Base-by-base conservation (phyloP, 2,888 invertebrate species). In the Brenthis hecate region DNA sequence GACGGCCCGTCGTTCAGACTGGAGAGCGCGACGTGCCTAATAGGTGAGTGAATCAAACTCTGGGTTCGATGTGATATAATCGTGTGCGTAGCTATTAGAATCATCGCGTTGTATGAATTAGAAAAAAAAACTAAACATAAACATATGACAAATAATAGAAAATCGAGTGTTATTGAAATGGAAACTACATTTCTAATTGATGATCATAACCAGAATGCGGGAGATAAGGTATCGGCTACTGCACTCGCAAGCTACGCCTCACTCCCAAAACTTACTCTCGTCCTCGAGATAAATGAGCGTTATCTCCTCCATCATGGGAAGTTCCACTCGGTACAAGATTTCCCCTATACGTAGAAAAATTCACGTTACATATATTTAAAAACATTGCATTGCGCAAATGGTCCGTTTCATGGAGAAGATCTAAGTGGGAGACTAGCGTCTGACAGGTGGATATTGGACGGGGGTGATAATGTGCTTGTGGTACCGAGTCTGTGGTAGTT, bases 261-360 rank as follows among this genome's bases (percentile, higher is more conserved):
- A 91, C 93, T 92, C 93, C 93, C 92, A 90, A 87, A 91, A 94
- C 94, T 95, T 94, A 94, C 94, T 94, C 94, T 95, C 95, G 96
- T 96, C 96, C 96, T 97, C 97, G 96, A 97, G 96, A 96, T 96
- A 97, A 94, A 97, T 96, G 95, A 97, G 96, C 93, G 97, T 97
- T 94, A 97, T 96, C 95, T 97, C 96, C 95, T 97, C 96, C 96
- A 96, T 96, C 95, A 96, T 96, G 94, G 96, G 96, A 94, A 97
- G 96, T 95, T 96, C 96, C 95, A 97, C 96, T 94, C 96, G 96
- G 95, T 96, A 97, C 96, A 97, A 96, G 95, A 97, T 97, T 95
- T 97, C 96, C 94, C 96, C 96, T 93, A 93, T 88, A 93, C 91
- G 92, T 92, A 93, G 88, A 93, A 93, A 93, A 92, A 93, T 92